Base-by-base conservation (phyloP, 2,113 vertebrate genomes). In the Catharus bicknelli region DNA sequence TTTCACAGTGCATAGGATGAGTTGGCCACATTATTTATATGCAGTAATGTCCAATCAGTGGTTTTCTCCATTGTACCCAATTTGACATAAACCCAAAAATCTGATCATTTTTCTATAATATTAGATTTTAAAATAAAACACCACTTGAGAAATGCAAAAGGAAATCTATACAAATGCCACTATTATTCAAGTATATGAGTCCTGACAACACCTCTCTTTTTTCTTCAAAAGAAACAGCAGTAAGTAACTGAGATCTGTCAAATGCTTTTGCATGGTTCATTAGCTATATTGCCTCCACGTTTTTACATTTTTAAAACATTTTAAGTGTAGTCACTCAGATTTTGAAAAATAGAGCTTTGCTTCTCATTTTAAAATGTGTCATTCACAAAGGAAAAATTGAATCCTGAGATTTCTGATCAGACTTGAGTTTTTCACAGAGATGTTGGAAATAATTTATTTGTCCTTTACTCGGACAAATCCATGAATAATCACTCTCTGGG, bases 241-340 rank as follows among this genome's bases (percentile, higher is more conserved):
- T 90, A 90, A 83, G 76, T 84, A 84, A 74, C 82, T 91, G 84
- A 90, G 75, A 91, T 92, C 87, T 26, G 1, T 90, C 91, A 94
- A 87, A 86, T 62, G 72, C 77, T 85, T 90, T 76, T 73, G 36
- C 94, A 90, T 66, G 91, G 80, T 93, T 96, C 94, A 95, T 97
- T 96, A 96, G 86, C 79, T 95, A 72, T 83, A 89, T 94, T 94
- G 90, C 91, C 88, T 96, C 86, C 91, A 92, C 90, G 78, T 83
- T 94, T 89, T 95, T 75, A 87, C 92, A 57, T 91, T 83, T 94
- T 90, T 93, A 3, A 57, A 88, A 87, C 84, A 63, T 89, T 89
- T 94, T 83, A 95, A 94, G 78, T 72, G 48, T 83, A 94, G 55
- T 91, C 94, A 84, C 26, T 94, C 80, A 74, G 77, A 63, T 89